These are phyloP conservation scores for Archegozetes longisetosus DNA, from an alignment of 1,140 invertebrate genomes.

Conservation along the genomic window DNA sequence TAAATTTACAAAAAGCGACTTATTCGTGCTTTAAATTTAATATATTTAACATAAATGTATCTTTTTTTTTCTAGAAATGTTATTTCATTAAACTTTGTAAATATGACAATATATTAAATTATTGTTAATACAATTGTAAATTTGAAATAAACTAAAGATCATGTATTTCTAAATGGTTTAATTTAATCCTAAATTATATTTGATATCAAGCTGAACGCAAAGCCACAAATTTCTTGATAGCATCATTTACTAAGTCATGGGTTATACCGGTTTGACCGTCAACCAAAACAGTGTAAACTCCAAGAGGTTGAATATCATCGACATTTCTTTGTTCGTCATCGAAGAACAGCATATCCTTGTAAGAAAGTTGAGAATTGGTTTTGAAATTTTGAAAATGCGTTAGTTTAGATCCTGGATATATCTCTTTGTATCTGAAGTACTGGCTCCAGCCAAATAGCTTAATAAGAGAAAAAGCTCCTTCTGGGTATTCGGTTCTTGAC, in stretches of 20 bases:
- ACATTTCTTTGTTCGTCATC: constrained; percentile 49
- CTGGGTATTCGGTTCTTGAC: constrained; percentile 41
- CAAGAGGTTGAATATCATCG: constrained; percentile 36
- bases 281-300: constrained; percentile 23
- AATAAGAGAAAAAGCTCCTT: constrained; percentile 47
- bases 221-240: constrained; percentile 36
- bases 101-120: no score
- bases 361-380: constrained; percentile 32
- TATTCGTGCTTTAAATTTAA: no score
- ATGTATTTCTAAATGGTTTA: no score
- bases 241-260: constrained; percentile 11
- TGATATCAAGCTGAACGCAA: no score
- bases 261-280: constrained; percentile 11
- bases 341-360: constrained; percentile 47
- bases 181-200: no score
- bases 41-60: no score
- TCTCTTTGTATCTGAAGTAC: constrained; percentile 51
- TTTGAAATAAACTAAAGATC: no score
- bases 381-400: constrained; percentile 49
- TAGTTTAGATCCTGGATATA: constrained; percentile 53
- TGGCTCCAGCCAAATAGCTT: constrained; percentile 49
- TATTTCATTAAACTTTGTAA: no score
- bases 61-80: no score
- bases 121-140: no score
- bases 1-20: no score